Evolutionary conservation across 2,797 vertebrate genomes (phyloP), one percentile per base, ranked within the genome.

Genomic region (Pogoniulus pusillus): DNA sequence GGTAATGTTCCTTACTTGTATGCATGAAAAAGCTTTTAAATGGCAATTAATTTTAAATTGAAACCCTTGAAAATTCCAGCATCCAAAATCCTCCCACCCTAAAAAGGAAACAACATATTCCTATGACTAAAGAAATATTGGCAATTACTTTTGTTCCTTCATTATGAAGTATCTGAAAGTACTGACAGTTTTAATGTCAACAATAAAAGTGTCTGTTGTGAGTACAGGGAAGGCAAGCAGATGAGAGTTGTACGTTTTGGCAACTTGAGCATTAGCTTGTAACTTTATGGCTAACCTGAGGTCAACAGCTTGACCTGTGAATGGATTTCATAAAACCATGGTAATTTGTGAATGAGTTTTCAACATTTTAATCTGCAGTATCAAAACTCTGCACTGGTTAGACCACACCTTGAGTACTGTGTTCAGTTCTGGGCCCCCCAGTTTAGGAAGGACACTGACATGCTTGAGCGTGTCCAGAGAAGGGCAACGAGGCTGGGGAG

Each of bases 251-350:
- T 23, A 24, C 29, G 24, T 68, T 80, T 69, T 45, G 55, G 9
- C 30, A 86, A 10, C 15, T 73, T 92, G 47, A 88, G n/a, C 86
- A 87, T 90, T 78, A 73, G 19, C 12, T 16, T 91, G 26, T 43
- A 16, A 5, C 9, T 7, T 59, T 69, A 41, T 32, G 29, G 20
- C 7, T 83, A n/a, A 37, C 9, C 66, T 57, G 35, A 64, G 35
- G 3, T 68, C 51, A 82, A 62, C 26, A 79, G 9, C 18, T 76
- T 83, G 69, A 53, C 5, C 4, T 47, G 0, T 62, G 55, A 65
- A 10, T n/a, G 16, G 6, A 5, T 78, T 85, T 89, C 15, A 49
- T 60, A 70, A 72, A 80, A 30, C 20, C 77, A 49, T 16, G 5
- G 7, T 59, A 53, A 49, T 54, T 69, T 64, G 5, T 81, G 35